phyloP scores from a whole-genome alignment of 64 coral and sea anemone genomes.

The Platygyra sinensis region DNA sequence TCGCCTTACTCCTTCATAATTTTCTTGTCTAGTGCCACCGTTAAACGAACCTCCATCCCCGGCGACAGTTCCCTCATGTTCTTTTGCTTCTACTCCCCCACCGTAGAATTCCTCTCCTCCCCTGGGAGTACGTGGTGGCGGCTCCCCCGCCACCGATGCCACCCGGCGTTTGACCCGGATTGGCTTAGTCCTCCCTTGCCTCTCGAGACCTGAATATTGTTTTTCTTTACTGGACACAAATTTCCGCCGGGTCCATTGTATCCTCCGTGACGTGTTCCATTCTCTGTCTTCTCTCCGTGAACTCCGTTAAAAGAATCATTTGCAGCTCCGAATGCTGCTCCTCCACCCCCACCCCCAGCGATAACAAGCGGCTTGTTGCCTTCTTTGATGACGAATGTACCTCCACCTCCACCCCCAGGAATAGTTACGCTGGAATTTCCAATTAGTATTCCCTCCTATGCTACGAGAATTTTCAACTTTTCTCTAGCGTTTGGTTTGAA shows the following conservation, averaged over 20 bases:
- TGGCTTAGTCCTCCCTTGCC: slow-evolving; percentile 39
- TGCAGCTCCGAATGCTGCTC: slow-evolving; percentile 26
- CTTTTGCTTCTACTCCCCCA: slow-evolving; percentile 60
- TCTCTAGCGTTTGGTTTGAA: slow-evolving; percentile 44
- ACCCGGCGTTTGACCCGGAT: background rate
- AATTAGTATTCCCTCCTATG: slow-evolving; percentile 40
- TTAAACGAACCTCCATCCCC: slow-evolving; percentile 84
- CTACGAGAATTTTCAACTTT: slow-evolving; percentile 70
- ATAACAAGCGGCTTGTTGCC: slow-evolving; percentile 35
- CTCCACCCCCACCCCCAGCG: slow-evolving; percentile 87
- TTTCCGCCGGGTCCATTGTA: slow-evolving; percentile 46
- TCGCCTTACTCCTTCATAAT: slow-evolving; percentile 37
- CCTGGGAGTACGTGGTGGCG: slow-evolving; percentile 27
- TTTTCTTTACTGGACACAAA: background rate
- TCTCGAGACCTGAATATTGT: background rate
- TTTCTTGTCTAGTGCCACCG: slow-evolving; percentile 41
- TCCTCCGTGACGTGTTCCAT: slow-evolving; percentile 77
- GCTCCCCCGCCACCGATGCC: slow-evolving; percentile 82
- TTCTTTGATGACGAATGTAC: slow-evolving; percentile 62
- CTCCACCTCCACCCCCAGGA: slow-evolving; percentile 75
- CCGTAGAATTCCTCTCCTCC: slow-evolving; percentile 89
- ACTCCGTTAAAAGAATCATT: slow-evolving; percentile 45
- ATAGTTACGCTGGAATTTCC: background rate
- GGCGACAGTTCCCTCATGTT: slow-evolving; percentile 8
- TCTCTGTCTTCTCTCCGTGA: slow-evolving; percentile 51